Evolutionary conservation across 2,888 invertebrate genomes (phyloP), one percentile per base, ranked within the genome.

Genomic region (Romanomermis culicivorax): DNA sequence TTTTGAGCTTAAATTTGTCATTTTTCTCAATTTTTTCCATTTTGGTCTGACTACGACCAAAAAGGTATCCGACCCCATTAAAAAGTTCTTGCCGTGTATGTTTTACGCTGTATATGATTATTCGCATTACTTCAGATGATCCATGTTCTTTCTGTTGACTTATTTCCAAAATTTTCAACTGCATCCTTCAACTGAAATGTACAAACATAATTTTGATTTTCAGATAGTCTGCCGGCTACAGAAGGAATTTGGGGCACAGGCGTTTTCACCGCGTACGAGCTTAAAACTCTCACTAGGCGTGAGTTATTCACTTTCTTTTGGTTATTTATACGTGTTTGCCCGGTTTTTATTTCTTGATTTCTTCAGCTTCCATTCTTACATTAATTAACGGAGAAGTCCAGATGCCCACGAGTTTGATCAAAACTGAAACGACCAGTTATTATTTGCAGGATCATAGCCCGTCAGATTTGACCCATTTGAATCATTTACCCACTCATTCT

Each of bases 211-310:
- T 49, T 11, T 49, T 29, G 11, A 27, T 49, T 36, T 49, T 29
- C 47, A 57, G 57, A 55, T 30, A 55, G 88, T 72, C 88, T 91
- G 73, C 84, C 89, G 75, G 88, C 88, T 80, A 89, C 89, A 79
- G 89, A 93, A 79, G 91, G 91, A 75, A 93, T 95, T 77, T 81
- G 89, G 80, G 93, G 95, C 71, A 95, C 93, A 69, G 95, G 95
- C 72, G 95, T 95, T 74, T 97, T 95, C 81, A 89, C 91, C 68
- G 93, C 95, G 70, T 87, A 86, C 79, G 95, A 97, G 79, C 81
- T 97, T 74, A 88, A 91, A 84, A 85, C 86, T 77, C 80, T 95
- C 73, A 93, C 93, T 69, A 88, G 87, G 85, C 83, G 87, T 87
- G 79, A 72, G 50, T 27, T 7, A 45, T 20, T 20, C 17, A 11